Base-by-base conservation (phyloP, 2,888 invertebrate species). In the Dusona sp. region DNA sequence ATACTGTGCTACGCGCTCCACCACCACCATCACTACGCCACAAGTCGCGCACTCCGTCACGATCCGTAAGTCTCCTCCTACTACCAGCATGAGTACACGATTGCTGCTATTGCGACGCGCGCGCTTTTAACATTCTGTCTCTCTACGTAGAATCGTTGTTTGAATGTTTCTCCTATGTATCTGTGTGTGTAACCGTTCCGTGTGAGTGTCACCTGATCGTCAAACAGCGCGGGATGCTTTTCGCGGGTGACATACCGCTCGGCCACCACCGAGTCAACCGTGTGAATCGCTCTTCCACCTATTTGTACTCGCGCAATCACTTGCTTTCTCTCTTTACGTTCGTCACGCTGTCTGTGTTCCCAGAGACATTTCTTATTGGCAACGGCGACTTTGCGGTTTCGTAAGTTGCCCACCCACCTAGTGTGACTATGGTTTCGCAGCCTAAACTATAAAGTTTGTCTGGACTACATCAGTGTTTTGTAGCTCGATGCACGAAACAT, bases 181-280 rank as follows among this genome's bases (percentile, higher is more conserved):
- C 42, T 79, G n/a, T 90, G 87, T 90, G 89, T 90, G 88, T 89
- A 91, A 51, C 36, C 61, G 54, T 25, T 61, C 0, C 11, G 65
- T 79, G 74, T 73, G 90, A 91, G 92, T 93, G 93, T 93, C 93
- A 93, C 92, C 93, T 92, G 93, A 93, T 93, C 92, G 91, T 92
- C 92, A 90, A 90, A 92, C 92, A 90, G 91, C 92, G 93, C 91
- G 93, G 91, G 91, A 93, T 92, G 90, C 92, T 93, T 92, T 92
- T 93, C 93, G 93, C 91, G 92, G 92, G 91, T 93, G 93, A 92
- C 91, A 93, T 92, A 92, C 91, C 91, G 90, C 91, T 92, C 79
- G 79, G 73, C 86, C 81, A 77, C 75, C 82, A 67, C 42, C 48
- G 79, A 87, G 82, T 85, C 84, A 83, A 85, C 82, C 85, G 85